phyloP scores from a whole-genome alignment of 2,797 vertebrate species.

The Phylloscopus collybita region DNA sequence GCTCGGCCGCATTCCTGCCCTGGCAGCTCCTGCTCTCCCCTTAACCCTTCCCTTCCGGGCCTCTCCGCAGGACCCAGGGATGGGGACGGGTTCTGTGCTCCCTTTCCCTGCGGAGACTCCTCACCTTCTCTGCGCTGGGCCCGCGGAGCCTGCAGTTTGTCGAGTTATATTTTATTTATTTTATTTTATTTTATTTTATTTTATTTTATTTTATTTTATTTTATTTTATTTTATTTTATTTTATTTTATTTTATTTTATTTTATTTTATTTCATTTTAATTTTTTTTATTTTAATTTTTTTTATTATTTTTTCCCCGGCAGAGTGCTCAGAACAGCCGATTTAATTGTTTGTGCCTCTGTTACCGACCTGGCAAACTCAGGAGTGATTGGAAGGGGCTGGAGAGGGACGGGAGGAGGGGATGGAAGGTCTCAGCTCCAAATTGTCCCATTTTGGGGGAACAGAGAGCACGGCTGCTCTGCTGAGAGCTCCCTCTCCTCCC shows the following conservation, averaged over 20 bases:
- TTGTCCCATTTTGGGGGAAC: not conserved
- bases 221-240: rapidly evolving
- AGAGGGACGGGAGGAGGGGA: not conserved
- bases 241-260: rapidly evolving
- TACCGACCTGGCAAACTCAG: not conserved
- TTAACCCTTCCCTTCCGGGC: not conserved
- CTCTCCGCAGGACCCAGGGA: rapidly evolving
- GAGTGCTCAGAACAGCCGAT: not conserved
- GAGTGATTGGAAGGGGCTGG: not conserved
- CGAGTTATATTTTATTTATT: no score
- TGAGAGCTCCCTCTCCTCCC: not conserved
- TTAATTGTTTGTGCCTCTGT: not conserved
- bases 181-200: no score
- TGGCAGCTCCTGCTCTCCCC: not conserved
- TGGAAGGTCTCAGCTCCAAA: not conserved
- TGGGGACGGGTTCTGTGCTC: not conserved
- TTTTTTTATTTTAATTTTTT: rapidly evolving
- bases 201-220: no score
- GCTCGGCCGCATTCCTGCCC: conserved; percentile 48
- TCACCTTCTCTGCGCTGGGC: no score
- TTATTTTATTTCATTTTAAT: no score
- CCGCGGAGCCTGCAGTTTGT: no score
- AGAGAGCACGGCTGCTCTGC: not conserved
- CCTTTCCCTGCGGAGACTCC: not conserved
- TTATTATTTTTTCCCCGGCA: rapidly evolving